Percentiles rank a stretch among this genome's conserved stretches.
Conservation (phyloP, 2,113 vertebrate species). For the Halcyon senegalensis region DNA sequence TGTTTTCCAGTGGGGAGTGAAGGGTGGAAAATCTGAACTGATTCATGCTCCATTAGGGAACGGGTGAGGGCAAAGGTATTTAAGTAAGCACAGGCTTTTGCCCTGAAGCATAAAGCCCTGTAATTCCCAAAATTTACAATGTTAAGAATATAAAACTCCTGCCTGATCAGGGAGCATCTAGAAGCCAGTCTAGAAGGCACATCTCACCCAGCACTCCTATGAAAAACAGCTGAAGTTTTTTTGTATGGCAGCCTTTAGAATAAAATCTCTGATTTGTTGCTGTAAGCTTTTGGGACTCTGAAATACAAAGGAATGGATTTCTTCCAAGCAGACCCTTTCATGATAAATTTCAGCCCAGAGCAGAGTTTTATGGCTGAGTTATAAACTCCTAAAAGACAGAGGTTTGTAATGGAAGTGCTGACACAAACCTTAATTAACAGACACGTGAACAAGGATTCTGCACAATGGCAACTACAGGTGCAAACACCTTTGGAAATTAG, state of each 20-base stretch:
- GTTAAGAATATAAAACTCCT: neutral
- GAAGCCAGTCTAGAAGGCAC: neutral
- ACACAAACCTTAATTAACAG: slow-evolving; percentile 28
- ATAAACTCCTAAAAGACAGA: slow-evolving; percentile 34
- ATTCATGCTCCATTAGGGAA: neutral
- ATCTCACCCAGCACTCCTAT: neutral
- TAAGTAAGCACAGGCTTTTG: neutral
- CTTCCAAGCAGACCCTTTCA: slow-evolving; percentile 25
- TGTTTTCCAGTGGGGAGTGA: neutral
- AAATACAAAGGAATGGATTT: slow-evolving; percentile 2
- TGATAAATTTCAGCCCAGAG: slow-evolving; percentile 27
- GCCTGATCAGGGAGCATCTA: neutral
- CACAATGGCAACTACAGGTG: neutral
- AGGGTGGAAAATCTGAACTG: neutral
- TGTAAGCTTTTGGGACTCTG: neutral
- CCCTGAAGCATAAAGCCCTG: neutral
- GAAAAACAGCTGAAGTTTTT: neutral
- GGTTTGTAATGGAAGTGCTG: slow-evolving; percentile 36
- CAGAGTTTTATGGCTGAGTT: slow-evolving; percentile 42
- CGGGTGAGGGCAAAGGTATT: neutral
- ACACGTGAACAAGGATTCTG: neutral
- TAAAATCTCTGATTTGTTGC: neutral
- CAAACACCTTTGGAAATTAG: neutral
- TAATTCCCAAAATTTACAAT: neutral
- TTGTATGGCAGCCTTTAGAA: neutral